Evolutionary conservation across 2,888 invertebrate genomes (phyloP).

Genomic region (Pristionchus maxplancki): DNA sequence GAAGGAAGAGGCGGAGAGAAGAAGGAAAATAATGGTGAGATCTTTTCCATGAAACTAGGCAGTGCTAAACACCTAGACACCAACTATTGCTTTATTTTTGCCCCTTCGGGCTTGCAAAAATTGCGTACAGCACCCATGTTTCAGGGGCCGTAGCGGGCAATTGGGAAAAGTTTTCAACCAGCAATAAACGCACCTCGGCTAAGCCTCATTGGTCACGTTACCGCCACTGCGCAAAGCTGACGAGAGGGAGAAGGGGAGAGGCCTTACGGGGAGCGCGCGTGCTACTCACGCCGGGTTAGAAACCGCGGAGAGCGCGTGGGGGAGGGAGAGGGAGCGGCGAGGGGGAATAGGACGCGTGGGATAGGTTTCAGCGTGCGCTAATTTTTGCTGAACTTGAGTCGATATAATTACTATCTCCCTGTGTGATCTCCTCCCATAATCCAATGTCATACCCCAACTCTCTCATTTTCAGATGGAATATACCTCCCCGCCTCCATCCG

Average conservation of each 20-base stretch:
- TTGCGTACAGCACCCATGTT: neutral
- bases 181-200: conserved; percentile 74
- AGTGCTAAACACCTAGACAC: too few relatives aligned
- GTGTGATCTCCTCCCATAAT: too few relatives aligned
- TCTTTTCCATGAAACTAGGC: too few relatives aligned
- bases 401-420: too few relatives aligned
- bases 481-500: neutral
- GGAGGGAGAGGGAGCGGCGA: neutral
- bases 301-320: neutral
- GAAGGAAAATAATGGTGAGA: conserved; percentile 18
- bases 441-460: too few relatives aligned
- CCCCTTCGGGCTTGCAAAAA: neutral
- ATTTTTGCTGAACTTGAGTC: too few relatives aligned
- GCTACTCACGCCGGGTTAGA: too few relatives aligned
- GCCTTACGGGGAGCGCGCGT: too few relatives aligned
- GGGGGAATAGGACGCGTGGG: neutral
- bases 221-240: neutral
- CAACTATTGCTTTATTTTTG: neutral
- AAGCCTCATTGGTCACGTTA: conserved; percentile 67
- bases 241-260: neutral
- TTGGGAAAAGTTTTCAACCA: conserved; percentile 74
- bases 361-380: neutral
- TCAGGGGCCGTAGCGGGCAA: conserved; percentile 69
- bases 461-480: conserved; percentile 9
- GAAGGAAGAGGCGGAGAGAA: conserved; percentile 3